phyloP scores from a whole-genome alignment of 2,113 vertebrate species.

The Aegotheles bennettii region DNA sequence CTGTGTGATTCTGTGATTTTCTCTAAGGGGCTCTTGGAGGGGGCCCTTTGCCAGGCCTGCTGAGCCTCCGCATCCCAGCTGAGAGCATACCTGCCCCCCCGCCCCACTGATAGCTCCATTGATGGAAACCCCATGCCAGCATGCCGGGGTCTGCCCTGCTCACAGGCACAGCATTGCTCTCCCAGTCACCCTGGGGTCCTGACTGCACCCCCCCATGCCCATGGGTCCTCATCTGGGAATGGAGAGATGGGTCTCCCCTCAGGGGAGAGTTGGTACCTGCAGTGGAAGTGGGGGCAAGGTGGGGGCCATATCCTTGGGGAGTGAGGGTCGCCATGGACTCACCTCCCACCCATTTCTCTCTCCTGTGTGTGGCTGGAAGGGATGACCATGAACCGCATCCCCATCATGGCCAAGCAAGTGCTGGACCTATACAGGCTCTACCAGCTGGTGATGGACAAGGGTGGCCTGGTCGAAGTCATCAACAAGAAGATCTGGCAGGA shows the following conservation, averaged over 20 bases:
- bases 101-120: background rate
- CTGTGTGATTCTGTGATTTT: too few relatives aligned
- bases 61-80: background rate
- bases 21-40: background rate
- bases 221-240: fast-evolving
- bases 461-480: conserved; percentile 98
- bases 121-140: background rate
- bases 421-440: conserved; percentile 96
- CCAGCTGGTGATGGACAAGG: conserved; percentile 96
- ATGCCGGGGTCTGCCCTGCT: background rate
- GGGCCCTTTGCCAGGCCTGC: background rate
- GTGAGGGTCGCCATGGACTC: background rate
- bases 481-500: conserved; percentile 99
- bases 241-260: fast-evolving
- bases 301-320: too few relatives aligned
- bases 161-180: fast-evolving
- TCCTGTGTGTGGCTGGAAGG: conserved; percentile 74
- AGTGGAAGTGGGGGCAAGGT: background rate
- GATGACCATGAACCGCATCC: conserved; percentile 97
- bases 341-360: background rate
- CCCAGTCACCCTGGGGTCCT: background rate
- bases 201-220: background rate
- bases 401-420: conserved; percentile 99
- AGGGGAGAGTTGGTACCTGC: background rate
- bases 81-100: fast-evolving